Percentiles rank a stretch among this genome's conserved stretches.
phyloP scores from a whole-genome alignment of 2,888 invertebrate species.

The Nebria brevicollis region DNA sequence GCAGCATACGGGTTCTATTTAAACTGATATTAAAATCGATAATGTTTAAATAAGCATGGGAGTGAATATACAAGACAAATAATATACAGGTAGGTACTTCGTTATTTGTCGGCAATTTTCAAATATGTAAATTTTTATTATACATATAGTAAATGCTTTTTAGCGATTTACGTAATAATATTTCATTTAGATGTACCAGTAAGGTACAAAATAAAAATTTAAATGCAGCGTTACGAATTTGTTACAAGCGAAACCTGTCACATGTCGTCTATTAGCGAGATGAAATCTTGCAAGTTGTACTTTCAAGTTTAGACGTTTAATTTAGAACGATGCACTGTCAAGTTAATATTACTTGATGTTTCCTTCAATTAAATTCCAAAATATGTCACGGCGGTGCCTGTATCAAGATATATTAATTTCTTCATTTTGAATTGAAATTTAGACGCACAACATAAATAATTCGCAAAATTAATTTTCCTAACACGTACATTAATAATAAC shows the following conservation, averaged over 20 bases:
- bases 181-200: too few species aligned
- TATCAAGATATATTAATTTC: not conserved
- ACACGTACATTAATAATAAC: not conserved
- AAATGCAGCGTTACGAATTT: not conserved
- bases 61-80: not conserved
- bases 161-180: too few species aligned
- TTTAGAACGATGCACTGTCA: slow-evolving; percentile 8
- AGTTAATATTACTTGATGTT: slow-evolving; percentile 7
- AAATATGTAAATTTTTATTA: too few species aligned
- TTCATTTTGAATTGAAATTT: not conserved
- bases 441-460: not conserved
- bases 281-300: slow-evolving; percentile 2
- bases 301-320: slow-evolving; percentile 2
- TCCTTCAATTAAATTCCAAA: not conserved
- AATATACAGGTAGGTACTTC: too few species aligned
- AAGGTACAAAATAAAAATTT: not conserved
- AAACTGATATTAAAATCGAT: slow-evolving; percentile 11
- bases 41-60: not conserved
- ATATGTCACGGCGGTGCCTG: not conserved
- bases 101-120: too few species aligned
- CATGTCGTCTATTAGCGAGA: slow-evolving; percentile 20
- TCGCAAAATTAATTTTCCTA: not conserved
- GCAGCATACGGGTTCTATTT: not conserved
- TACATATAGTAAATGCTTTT: too few species aligned
- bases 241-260: not conserved